These are phyloP conservation scores for Catagonus wagneri DNA, from an alignment of 2,113 vertebrate species.

Conservation along the genomic window DNA sequence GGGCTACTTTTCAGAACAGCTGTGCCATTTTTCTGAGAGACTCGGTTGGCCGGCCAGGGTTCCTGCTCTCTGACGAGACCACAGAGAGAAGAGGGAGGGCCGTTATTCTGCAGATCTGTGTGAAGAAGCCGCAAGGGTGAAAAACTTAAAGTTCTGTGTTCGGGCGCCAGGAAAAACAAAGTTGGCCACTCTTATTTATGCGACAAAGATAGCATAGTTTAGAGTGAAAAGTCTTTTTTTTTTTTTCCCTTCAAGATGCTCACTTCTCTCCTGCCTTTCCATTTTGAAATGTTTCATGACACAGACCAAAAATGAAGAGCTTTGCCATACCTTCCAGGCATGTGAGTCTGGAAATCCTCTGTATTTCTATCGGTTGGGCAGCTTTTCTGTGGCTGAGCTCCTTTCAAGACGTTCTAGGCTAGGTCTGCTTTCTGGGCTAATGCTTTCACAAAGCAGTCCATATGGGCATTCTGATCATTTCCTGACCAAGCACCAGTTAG, in stretches of 20 bases:
- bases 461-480: neutral
- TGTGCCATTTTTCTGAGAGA: slow-evolving; percentile 60
- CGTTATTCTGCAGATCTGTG: slow-evolving; percentile 41
- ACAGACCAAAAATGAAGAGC: neutral
- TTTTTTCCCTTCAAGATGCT: neutral
- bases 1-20: slow-evolving; percentile 71
- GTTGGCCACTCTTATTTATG: neutral
- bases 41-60: slow-evolving; percentile 39
- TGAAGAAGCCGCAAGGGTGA: neutral
- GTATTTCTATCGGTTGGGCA: neutral
- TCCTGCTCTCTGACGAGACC: slow-evolving; percentile 66
- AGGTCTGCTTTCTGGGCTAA: slow-evolving; percentile 13
- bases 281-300: slow-evolving; percentile 25
- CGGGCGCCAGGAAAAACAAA: neutral
- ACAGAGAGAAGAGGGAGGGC: slow-evolving; percentile 56
- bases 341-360: neutral
- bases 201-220: neutral
- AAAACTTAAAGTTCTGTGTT: neutral
- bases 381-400: neutral
- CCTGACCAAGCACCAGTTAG: neutral
- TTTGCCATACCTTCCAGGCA: neutral
- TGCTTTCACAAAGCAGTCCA: neutral
- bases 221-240: neutral
- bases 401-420: neutral
- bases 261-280: neutral